Evolutionary conservation across 2,113 vertebrate genomes (phyloP), one percentile per base, ranked within the genome.

Genomic region (Esox niger): DNA sequence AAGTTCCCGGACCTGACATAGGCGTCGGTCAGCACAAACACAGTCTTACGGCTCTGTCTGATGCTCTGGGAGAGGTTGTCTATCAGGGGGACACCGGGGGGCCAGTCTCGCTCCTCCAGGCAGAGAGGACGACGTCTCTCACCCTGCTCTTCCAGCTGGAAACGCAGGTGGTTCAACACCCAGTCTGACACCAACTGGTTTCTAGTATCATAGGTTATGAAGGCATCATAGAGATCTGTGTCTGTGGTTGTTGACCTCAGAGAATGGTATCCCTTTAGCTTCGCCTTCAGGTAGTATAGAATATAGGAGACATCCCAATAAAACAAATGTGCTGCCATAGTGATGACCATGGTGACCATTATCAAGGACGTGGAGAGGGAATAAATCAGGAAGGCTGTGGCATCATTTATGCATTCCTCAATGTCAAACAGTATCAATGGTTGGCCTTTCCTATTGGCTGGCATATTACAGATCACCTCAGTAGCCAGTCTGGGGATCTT

Each of bases 1-100:
- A n/a, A n/a, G n/a, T n/a, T n/a, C n/a, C n/a, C n/a, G n/a, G n/a
- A n/a, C n/a, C n/a, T n/a, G n/a, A n/a, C n/a, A n/a, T n/a, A n/a
- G n/a, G n/a, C n/a, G n/a, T n/a, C n/a, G n/a, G n/a, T n/a, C n/a
- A n/a, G n/a, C n/a, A n/a, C n/a, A n/a, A n/a, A n/a, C n/a, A n/a
- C n/a, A n/a, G n/a, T n/a, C n/a, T n/a, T n/a, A n/a, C n/a, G n/a
- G n/a, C n/a, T n/a, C n/a, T n/a, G n/a, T n/a, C n/a, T n/a, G n/a
- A n/a, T n/a, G n/a, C n/a, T n/a, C n/a, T n/a, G n/a, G 11, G 35
- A 38, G 61, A 93, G 89, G 74, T 92, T 95, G 35, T 95, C 93
- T 0, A 87, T 67, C 13, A 91, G 60, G 2, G 93, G 86, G 35
- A 89, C 85, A 1, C 91, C 90, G 0, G 82, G 88, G 5, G 88